Base-by-base conservation (phyloP, 2,797 vertebrate genomes). In the Scleropages formosus region DNA sequence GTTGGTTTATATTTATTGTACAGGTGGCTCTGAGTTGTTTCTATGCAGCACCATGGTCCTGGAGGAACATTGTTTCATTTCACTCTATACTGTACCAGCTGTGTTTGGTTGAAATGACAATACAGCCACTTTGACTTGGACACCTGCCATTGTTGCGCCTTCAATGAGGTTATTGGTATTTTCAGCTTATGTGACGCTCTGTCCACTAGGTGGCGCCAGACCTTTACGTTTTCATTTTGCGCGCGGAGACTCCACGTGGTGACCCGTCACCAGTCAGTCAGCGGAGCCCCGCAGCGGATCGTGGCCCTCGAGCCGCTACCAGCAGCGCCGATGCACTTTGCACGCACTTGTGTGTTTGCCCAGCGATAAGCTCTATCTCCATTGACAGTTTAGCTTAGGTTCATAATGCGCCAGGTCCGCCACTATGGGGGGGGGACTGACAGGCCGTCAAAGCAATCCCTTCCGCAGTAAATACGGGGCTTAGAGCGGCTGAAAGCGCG, bases 131-230 rank as follows among this genome's bases (percentile, higher is more conserved):
- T n/a, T n/a, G n/a, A n/a, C n/a, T n/a, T n/a, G n/a, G n/a, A n/a
- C n/a, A n/a, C n/a, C n/a, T n/a, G n/a, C n/a, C n/a, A n/a, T n/a
- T n/a, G n/a, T n/a, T 58, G 53, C 1, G 12, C 13, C 9, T 16
- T 13, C 8, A 16, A 59, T 20, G 7, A 11, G 44, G 59, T 31
- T 71, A 18, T 24, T 58, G 13, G 11, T 71, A 60, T 15, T 44
- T 24, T 18, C 18, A 39, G 53, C 18, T 8, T 31, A 27, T 60
- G 53, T 49, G 16, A 22, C 31, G 4, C 16, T 70, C 22, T 11
- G 3, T 24, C 75, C 75, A 76, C 75, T 51, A 67, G 75, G 58
- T 75, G 75, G 75, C 16, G 12, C 75, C 66, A 76, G 20, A 39
- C 51, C 6, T 15, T 26, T 18, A 53, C 26, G 49, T 20, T 20